Percentiles rank a stretch among this genome's conserved stretches.
Evolutionary conservation across 2,113 vertebrate genomes (phyloP).

Genomic region (Ivindomyrus marchei): DNA sequence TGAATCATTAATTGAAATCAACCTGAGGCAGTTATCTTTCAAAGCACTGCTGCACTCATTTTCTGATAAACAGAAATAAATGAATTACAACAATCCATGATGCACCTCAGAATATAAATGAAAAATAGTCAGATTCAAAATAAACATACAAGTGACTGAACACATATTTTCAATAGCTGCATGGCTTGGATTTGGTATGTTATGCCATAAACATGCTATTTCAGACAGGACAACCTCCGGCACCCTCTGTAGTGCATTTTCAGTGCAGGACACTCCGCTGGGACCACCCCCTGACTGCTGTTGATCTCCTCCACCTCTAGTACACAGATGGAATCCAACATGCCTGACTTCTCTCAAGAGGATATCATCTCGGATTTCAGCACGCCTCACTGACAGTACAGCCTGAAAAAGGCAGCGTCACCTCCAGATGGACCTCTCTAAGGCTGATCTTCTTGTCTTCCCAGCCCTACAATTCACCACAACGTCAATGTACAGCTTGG

Average conservation of each 20-base stretch:
- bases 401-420: not conserved
- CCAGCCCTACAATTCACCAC: not conserved
- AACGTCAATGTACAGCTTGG: not conserved
- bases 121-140: not conserved
- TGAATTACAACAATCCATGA: not conserved
- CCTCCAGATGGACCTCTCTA: not conserved
- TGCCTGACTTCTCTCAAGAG: not conserved
- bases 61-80: not conserved
- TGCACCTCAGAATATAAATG: slow-evolving; percentile 8
- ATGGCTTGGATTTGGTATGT: not conserved
- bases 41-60: not conserved
- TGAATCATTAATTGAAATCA: slow-evolving; percentile 4
- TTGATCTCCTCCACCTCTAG: not conserved
- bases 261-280: not conserved
- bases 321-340: not conserved
- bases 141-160: not conserved
- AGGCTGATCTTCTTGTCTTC: not conserved
- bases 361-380: not conserved
- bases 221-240: slow-evolving; percentile 15
- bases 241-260: not conserved
- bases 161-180: not conserved
- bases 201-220: not conserved
- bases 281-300: not conserved
- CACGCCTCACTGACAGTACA: not conserved
- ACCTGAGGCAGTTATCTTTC: not conserved